These are phyloP conservation scores for Eremophila alpestris DNA, from an alignment of 2,797 vertebrate species.

Conservation along the genomic window DNA sequence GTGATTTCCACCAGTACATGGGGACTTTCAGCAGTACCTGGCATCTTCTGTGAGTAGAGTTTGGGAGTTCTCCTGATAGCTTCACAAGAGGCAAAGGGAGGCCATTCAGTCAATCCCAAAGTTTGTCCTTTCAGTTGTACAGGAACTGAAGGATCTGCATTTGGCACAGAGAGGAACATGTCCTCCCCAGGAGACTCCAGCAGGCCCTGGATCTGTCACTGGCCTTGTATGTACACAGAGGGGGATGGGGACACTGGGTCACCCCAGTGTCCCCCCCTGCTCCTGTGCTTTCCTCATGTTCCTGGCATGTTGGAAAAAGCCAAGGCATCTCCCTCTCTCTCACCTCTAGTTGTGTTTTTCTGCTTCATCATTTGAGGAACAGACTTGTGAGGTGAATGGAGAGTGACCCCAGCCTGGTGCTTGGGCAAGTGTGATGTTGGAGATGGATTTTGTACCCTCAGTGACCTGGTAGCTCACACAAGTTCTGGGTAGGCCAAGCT, in stretches of 20 bases:
- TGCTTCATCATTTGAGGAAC: neutral
- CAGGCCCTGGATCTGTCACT: neutral
- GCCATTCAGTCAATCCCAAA: neutral
- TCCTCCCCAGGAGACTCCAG: neutral
- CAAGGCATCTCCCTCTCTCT: neutral
- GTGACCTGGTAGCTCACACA: neutral
- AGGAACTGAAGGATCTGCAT: neutral
- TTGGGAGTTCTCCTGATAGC: neutral
- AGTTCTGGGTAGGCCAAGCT: neutral
- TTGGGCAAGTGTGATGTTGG: neutral
- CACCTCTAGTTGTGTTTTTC: neutral
- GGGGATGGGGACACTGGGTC: neutral
- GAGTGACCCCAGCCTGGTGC: neutral
- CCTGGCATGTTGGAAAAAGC: neutral
- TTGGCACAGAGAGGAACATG: neutral
- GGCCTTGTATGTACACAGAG: neutral
- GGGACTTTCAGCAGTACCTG: neutral
- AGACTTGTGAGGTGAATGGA: neutral
- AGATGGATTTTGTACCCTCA: neutral
- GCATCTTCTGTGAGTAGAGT: neutral
- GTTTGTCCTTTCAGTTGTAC: neutral
- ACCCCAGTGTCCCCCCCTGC: neutral
- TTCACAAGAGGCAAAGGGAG: neutral
- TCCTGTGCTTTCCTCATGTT: neutral
- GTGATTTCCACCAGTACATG: neutral